These are phyloP conservation scores for Fregetta grallaria DNA, from an alignment of 2,113 vertebrate species.

Conservation along the genomic window DNA sequence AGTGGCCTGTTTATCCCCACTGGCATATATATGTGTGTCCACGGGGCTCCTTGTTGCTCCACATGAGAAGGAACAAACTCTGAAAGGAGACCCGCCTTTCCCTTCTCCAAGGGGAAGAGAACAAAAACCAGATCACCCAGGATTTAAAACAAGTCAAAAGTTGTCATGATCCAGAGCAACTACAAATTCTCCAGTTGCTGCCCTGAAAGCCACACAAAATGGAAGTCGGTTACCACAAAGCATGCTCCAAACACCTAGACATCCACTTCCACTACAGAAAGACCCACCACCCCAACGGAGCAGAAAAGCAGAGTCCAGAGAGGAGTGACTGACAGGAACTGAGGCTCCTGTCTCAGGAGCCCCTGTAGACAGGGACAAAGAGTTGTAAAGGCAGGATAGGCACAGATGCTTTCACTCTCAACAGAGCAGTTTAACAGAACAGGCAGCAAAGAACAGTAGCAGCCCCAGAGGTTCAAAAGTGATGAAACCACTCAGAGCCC, in stretches of 20 bases:
- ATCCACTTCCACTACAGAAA: not conserved
- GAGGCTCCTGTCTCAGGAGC: not conserved
- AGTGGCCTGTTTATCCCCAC: not conserved
- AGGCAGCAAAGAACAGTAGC: not conserved
- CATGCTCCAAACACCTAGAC: not conserved
- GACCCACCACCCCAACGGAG: rapidly evolving
- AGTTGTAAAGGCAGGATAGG: not conserved
- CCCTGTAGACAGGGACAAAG: not conserved
- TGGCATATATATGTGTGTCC: not conserved
- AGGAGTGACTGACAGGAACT: not conserved
- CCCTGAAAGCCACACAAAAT: not conserved
- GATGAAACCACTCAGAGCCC: not conserved
- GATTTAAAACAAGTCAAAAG: not conserved
- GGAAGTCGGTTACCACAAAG: not conserved
- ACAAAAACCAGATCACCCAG: not conserved
- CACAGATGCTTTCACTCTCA: not conserved
- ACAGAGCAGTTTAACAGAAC: not conserved
- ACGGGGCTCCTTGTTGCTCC: not conserved
- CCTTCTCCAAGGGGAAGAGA: not conserved
- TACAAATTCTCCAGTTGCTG: not conserved
- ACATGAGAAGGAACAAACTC: not conserved
- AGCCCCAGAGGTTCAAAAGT: not conserved
- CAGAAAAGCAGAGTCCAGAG: not conserved
- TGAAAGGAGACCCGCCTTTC: not conserved
- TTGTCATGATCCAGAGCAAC: not conserved